Evolutionary conservation across 1,140 invertebrate species (phyloP), one percentile per base, ranked within the genome.

Genomic region (Sinonovacula constricta): DNA sequence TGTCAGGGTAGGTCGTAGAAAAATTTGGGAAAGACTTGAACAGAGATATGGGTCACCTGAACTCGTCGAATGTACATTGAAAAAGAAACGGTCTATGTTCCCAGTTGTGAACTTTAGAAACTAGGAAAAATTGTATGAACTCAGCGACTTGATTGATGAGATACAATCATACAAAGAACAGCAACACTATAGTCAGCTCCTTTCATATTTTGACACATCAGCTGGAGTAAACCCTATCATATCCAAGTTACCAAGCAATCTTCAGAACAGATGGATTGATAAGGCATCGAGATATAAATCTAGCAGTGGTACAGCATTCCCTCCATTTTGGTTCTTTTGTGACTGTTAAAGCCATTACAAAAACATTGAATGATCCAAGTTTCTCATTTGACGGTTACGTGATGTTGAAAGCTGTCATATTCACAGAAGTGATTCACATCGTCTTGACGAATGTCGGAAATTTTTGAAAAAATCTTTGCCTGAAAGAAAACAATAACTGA

Each of bases 221-320:
- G 2, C 34, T 26, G 70, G 70, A 4, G 31, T 80, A 15, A 12
- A 39, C 3, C 79, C 79, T 14, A 26, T 75, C n/a, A 31, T 80
- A 1, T 18, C 36, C 15, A 80, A 80, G 60, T 69, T 75, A 24
- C 70, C 70, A 14, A 66, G 76, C 51, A n/a, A 53, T 36, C 36
- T 77, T 18, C 74, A 77, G 49, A 45, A 54, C n/a, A 72, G 53
- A 72, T 77, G 74, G 74, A 77, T 26, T n/a, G 12, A 3, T 36
- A 26, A 51, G 36, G 65, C 65, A 14, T n/a, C 28, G 3, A 31
- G 36, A n/a, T 77, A 69, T 45, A 77, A 56, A 24, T 15, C 51
- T 31, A 54, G 26, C 12, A 2, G 54, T 36, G 26, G n/a, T 18
- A 26, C 49, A 10, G 7, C 33, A 10, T 71, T 26, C 68, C 69